Percentiles rank a stretch among this genome's conserved stretches.
These are phyloP conservation scores for Anoura caudifer DNA, from an alignment of 2,113 vertebrate genomes.

Conservation along the genomic window DNA sequence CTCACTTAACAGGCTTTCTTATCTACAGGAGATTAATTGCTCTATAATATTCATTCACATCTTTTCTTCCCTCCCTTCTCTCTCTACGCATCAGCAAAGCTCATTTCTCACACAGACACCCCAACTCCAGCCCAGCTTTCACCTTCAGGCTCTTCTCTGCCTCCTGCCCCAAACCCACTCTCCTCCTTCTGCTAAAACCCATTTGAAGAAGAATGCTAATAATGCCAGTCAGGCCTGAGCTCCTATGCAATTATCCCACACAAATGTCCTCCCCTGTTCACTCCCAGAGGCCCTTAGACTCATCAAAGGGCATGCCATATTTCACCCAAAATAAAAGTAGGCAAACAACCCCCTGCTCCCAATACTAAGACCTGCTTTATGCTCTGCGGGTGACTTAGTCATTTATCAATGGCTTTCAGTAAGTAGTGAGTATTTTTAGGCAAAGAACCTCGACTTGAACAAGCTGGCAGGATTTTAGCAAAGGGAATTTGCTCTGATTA, in stretches of 20 bases:
- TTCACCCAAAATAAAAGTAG: background rate
- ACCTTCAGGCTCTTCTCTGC: background rate
- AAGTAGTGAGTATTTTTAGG: constrained; percentile 50
- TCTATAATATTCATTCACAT: background rate
- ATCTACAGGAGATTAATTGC: background rate
- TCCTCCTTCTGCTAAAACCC: background rate
- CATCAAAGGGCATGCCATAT: background rate
- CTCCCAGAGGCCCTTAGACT: background rate
- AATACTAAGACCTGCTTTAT: background rate
- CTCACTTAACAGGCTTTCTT: background rate
- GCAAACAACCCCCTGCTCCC: background rate
- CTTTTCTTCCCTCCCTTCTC: background rate
- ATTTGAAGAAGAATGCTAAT: background rate
- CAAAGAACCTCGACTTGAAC: background rate
- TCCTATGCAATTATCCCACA: too few relatives aligned
- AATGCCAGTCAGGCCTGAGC: background rate
- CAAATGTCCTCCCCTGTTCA: background rate
- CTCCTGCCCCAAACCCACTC: background rate
- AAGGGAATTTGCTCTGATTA: constrained; percentile 51
- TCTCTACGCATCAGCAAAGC: background rate
- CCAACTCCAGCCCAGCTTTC: background rate
- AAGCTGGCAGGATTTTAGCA: background rate
- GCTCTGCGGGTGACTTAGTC: background rate
- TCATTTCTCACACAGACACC: background rate
- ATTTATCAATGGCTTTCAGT: background rate